A percentile compares a stretch with the other conserved stretches of the same genome.
These are phyloP conservation scores for Chiridota heheva DNA, from an alignment of 35 echinoderm and acorn worm genomes.

Conservation along the genomic window DNA sequence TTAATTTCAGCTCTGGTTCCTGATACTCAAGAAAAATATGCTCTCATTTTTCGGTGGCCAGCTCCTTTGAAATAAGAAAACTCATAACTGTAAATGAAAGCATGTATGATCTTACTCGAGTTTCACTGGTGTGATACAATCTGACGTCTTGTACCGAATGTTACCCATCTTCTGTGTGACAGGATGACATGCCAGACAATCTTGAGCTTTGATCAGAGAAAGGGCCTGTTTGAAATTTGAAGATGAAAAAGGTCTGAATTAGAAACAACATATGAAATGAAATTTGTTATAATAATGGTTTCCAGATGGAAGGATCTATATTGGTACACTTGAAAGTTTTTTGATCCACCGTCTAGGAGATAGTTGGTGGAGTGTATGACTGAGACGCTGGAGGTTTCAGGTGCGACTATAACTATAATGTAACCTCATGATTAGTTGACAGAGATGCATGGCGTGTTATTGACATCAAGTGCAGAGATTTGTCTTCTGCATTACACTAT, in stretches of 20 bases:
- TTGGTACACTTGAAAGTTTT: too few relatives aligned
- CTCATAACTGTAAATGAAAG: background rate
- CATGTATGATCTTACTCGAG: constrained; percentile 60
- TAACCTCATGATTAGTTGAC: background rate
- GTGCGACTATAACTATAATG: too few relatives aligned
- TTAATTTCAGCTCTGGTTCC: too few relatives aligned
- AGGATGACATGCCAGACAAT: constrained; percentile 71
- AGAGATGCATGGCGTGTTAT: background rate
- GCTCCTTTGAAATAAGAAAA: too few relatives aligned
- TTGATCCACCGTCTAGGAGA: background rate
- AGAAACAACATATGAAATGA: background rate
- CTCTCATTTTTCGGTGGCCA: too few relatives aligned
- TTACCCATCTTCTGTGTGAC: constrained; percentile 79
- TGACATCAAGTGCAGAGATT: too few relatives aligned
- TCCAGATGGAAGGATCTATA: background rate
- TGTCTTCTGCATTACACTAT: too few relatives aligned
- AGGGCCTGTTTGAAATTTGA: constrained; percentile 39
- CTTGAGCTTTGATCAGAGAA: constrained; percentile 58
- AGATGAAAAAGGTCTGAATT: background rate
- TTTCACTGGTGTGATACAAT: constrained; percentile 83
- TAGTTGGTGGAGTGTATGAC: background rate
- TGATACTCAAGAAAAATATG: too few relatives aligned
- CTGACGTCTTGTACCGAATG: constrained; percentile 72
- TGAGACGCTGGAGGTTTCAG: background rate
- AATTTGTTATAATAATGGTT: background rate